These are phyloP conservation scores for Scaptomyza graminum DNA, from an alignment of 1,140 invertebrate species.

Conservation along the genomic window DNA sequence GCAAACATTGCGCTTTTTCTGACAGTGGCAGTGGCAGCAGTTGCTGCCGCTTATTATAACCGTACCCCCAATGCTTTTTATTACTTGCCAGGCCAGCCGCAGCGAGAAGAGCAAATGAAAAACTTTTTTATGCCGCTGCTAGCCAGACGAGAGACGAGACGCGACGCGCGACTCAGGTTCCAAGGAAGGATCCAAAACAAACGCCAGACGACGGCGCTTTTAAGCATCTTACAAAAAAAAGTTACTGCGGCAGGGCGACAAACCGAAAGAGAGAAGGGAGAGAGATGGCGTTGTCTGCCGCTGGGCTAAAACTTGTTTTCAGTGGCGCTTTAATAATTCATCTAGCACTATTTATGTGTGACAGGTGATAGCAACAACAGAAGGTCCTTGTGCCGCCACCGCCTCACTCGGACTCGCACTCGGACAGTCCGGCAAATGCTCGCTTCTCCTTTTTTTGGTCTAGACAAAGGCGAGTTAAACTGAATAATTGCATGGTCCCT, in stretches of 20 bases:
- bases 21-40: constrained; percentile 30
- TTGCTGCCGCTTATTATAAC: constrained; percentile 70
- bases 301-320: constrained; percentile 54
- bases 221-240: constrained; percentile 74
- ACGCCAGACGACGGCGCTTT: constrained; percentile 64
- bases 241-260: neutral
- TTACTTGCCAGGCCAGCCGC: constrained; percentile 37
- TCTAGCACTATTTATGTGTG: constrained; percentile 70
- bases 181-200: constrained; percentile 1
- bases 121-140: constrained; percentile 57
- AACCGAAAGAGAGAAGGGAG: neutral
- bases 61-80: constrained; percentile 55
- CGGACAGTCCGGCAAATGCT: constrained; percentile 26
- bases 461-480: constrained; percentile 33
- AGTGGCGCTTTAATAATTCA: constrained; percentile 69
- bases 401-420: no score
- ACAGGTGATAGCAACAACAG: constrained; percentile 69
- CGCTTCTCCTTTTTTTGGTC: constrained; percentile 10
- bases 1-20: constrained; percentile 43
- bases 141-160: constrained; percentile 43
- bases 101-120: constrained; percentile 36
- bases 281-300: constrained; percentile 12
- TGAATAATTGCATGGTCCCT: constrained; percentile 37
- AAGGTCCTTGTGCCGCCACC: constrained; percentile 28
- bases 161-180: constrained; percentile 41